Base-by-base conservation (phyloP, 1,140 invertebrate genomes). In the Venturia canescens region DNA sequence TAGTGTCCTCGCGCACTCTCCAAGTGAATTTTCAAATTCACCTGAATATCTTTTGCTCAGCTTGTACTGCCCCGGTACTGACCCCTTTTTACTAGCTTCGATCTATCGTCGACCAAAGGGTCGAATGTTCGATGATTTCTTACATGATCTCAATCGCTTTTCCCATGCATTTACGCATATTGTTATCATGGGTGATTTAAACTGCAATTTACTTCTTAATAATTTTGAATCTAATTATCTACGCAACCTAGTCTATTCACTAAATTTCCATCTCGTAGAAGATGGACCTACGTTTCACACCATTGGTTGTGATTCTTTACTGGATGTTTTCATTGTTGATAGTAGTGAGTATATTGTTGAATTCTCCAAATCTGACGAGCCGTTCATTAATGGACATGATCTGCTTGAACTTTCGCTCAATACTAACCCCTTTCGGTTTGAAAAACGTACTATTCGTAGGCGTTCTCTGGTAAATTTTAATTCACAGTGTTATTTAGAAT, bases 101-200 rank as follows among this genome's bases (percentile, higher is more conserved):
- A 26, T 79, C 2, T 79, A 79, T 21, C 13, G 78, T 0, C 16
- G 78, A 13, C 78, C 78, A 7, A 79, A 53, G 23, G 78, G 63
- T 1, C n/a, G 21, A 15, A 18, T 67, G 11, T 16, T 79, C 18
- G 11, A 79, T 69, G 78, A 67, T 27, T 79, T 79, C n/a, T 3
- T n/a, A 15, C 9, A 18, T 79, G 1, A 16, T 9, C 69, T 69
- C 1, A 44, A 15, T 18, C 3, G 13, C 3, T 1, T 44, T 48
- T 48, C 38, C 1, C 67, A 53, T 79, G 4, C 7, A 1, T 79
- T 13, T 70, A 26, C 48, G 3, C 69, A 69, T 13, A 31, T 79
- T 11, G 60, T 79, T 18, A 79, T 79, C 2, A 23, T 66, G 21
- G 78, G 78, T 9, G 78, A 79, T 9, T 31, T 79, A n/a, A 79